Evolutionary conservation across 2,888 invertebrate genomes (phyloP).

Genomic region (Acleris literana): DNA sequence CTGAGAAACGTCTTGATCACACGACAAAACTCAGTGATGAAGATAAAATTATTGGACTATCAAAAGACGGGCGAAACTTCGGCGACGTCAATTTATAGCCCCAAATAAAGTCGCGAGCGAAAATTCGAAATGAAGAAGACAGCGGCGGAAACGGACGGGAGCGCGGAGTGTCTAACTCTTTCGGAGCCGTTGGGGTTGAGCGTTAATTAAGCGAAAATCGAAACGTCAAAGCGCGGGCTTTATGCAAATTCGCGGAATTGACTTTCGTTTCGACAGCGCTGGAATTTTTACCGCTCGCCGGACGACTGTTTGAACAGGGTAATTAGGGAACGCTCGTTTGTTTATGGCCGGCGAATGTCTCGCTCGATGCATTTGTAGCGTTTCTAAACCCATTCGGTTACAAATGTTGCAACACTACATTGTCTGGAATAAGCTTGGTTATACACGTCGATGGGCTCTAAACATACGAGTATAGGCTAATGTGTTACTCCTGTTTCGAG

Average conservation of each 20-base stretch:
- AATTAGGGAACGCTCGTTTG: conserved; percentile 59
- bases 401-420: too few relatives aligned
- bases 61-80: conserved; percentile 69
- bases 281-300: conserved; percentile 68
- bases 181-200: conserved; percentile 59
- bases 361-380: background rate
- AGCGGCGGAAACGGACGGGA: conserved; percentile 62
- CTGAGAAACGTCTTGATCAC: conserved; percentile 59
- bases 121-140: conserved; percentile 65
- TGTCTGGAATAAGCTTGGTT: too few relatives aligned
- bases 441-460: too few relatives aligned
- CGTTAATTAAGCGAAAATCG: conserved; percentile 82
- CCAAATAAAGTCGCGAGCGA: conserved; percentile 64
- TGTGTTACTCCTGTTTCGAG: too few relatives aligned
- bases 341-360: background rate
- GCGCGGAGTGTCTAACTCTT: conserved; percentile 70
- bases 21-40: conserved; percentile 62
- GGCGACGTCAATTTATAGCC: conserved; percentile 71
- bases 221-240: conserved; percentile 78
- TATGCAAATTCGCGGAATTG: conserved; percentile 79
- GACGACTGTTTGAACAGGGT: conserved; percentile 73
- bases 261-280: conserved; percentile 70
- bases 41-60: conserved; percentile 76
- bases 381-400: background rate
- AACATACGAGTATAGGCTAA: too few relatives aligned